Evolutionary conservation across 2,113 vertebrate species (phyloP).

Genomic region (Hystrix cristata): DNA sequence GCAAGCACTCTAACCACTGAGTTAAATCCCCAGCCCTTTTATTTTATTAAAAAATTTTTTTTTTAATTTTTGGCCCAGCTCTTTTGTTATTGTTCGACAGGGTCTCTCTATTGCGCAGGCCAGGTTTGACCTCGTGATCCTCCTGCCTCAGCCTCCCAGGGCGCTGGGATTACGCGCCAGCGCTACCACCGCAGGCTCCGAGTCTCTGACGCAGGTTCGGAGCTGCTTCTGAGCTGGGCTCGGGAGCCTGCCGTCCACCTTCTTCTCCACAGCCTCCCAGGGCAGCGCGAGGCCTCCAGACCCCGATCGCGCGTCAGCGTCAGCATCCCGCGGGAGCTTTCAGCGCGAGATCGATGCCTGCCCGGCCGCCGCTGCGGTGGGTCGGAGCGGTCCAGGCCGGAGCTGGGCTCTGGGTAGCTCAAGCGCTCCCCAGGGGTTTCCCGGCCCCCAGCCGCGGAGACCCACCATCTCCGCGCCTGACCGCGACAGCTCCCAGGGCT

Average conservation of each 20-base stretch:
- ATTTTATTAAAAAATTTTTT: neutral
- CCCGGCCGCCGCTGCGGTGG: neutral
- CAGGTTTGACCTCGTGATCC: neutral
- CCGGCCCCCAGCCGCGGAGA: neutral
- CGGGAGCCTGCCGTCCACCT: neutral
- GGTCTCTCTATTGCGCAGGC: neutral
- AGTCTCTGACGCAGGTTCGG: too few species aligned
- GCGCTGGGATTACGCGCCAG: too few species aligned
- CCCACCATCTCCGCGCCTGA: neutral
- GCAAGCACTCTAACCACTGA: too few species aligned
- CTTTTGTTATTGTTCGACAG: neutral
- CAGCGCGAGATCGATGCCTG: neutral
- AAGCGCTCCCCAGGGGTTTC: constrained; percentile 8
- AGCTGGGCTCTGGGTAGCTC: neutral
- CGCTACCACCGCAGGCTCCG: too few species aligned
- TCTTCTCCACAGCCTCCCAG: neutral
- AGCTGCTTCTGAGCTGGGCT: neutral
- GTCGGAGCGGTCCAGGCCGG: neutral
- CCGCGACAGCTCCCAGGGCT: neutral
- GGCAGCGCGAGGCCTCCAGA: neutral
- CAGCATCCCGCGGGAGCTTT: neutral
- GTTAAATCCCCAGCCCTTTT: too few species aligned
- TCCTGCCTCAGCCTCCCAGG: neutral
- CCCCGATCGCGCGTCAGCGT: neutral
- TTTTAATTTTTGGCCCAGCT: neutral